Conservation (phyloP, 2,797 vertebrate genomes). For the Lacerta agilis region DNA sequence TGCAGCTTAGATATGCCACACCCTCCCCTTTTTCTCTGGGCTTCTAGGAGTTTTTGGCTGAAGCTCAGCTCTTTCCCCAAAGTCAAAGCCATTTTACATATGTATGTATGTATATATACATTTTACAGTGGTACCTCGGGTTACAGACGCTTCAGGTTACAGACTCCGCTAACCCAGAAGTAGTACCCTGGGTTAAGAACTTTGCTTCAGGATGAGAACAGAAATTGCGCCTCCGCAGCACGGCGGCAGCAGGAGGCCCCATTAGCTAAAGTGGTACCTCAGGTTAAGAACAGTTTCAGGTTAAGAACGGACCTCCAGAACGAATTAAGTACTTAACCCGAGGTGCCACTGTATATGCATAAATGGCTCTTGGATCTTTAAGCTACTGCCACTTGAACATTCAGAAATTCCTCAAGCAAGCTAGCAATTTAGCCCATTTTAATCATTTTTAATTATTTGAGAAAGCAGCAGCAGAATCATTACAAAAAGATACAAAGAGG, state of each 20-base stretch:
- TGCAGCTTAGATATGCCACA: no score
- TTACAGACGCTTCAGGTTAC: no score
- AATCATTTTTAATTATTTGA: background rate
- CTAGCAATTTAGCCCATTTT: background rate
- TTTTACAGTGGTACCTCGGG: no score
- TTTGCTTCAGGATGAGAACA: no score
- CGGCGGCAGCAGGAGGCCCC: no score
- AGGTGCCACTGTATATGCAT: background rate
- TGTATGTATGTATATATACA: background rate
- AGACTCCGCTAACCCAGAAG: no score
- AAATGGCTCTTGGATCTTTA: background rate
- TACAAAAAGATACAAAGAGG: slow-evolving; percentile 5
- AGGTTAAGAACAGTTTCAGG: no score
- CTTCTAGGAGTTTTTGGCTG: background rate
- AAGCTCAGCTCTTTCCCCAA: background rate
- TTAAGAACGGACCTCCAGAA: no score
- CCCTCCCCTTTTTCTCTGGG: background rate
- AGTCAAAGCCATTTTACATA: background rate
- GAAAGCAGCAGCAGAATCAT: background rate
- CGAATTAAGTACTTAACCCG: no score
- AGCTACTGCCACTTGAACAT: background rate
- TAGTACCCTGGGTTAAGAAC: no score
- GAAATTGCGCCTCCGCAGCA: no score
- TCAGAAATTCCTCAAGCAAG: background rate
- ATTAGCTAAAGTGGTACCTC: no score